phyloP scores from a whole-genome alignment of 2,113 vertebrate genomes.

The Apistogramma diplotaenia region DNA sequence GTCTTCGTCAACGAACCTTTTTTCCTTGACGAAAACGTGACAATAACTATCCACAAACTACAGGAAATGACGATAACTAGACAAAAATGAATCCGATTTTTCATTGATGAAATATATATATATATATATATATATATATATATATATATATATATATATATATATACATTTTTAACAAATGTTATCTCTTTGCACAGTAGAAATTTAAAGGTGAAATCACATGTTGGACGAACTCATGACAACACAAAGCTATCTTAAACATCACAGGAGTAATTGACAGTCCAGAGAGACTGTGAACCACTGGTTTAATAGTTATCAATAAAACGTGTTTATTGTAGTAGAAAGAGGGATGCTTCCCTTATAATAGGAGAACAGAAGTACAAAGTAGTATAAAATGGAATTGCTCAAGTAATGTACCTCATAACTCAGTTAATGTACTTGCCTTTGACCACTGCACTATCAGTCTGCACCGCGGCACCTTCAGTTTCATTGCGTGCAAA shows the following conservation, averaged over 20 bases:
- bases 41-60: too few species aligned
- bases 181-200: neutral
- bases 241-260: neutral
- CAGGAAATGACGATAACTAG: too few species aligned
- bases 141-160: too few species aligned
- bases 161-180: fast-evolving
- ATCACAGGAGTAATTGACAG: neutral
- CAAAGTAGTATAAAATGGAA: neutral
- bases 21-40: too few species aligned
- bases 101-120: too few species aligned
- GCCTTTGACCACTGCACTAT: neutral
- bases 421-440: neutral
- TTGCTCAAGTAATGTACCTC: neutral
- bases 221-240: neutral
- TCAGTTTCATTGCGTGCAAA: neutral
- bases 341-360: neutral
- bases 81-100: too few species aligned
- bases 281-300: neutral
- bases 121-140: too few species aligned
- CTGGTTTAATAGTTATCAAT: neutral
- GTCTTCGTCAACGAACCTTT: too few species aligned
- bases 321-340: neutral
- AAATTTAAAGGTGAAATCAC: neutral
- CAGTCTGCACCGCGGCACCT: too few species aligned
- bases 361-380: neutral